Evolutionary conservation across 92 coral and sea anemone species (phyloP).

Genomic region (Heliopora coerulea): DNA sequence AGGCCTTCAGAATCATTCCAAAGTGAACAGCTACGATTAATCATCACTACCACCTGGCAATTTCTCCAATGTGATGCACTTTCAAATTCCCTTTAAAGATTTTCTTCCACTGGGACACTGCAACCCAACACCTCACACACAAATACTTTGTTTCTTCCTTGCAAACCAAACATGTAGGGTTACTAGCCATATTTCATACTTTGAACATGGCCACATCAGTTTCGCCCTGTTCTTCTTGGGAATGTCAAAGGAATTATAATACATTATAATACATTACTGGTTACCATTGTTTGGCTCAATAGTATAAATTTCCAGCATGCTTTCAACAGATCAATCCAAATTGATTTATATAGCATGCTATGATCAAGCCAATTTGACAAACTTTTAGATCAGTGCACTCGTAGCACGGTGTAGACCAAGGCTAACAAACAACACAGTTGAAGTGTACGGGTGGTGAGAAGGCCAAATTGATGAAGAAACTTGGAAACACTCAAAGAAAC

Average conservation of each 20-base stretch:
- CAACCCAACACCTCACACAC: slow-evolving; percentile 10
- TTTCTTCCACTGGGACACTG: slow-evolving; percentile 19
- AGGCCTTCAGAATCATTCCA: no score
- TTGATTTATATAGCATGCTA: no score
- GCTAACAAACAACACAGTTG: no score
- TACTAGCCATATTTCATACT: neutral
- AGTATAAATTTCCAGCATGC: slow-evolving; percentile 1
- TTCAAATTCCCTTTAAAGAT: slow-evolving; percentile 19
- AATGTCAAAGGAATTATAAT: neutral
- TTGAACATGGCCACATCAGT: neutral
- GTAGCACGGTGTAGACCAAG: no score
- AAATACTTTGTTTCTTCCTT: slow-evolving; percentile 16
- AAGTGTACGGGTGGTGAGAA: no score
- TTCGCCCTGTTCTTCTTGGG: slow-evolving; percentile 7
- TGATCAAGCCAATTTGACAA: no score
- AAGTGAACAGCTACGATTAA: no score
- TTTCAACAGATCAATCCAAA: no score
- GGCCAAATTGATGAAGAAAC: no score
- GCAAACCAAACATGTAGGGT: neutral
- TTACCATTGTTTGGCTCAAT: slow-evolving; percentile 1
- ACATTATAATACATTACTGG: neutral
- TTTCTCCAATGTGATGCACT: slow-evolving; percentile 26
- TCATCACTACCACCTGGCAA: neutral
- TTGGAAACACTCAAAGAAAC: no score
- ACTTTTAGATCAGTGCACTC: no score